phyloP scores from a whole-genome alignment of 2,888 invertebrate genomes.

The Dasypogon diadema region DNA sequence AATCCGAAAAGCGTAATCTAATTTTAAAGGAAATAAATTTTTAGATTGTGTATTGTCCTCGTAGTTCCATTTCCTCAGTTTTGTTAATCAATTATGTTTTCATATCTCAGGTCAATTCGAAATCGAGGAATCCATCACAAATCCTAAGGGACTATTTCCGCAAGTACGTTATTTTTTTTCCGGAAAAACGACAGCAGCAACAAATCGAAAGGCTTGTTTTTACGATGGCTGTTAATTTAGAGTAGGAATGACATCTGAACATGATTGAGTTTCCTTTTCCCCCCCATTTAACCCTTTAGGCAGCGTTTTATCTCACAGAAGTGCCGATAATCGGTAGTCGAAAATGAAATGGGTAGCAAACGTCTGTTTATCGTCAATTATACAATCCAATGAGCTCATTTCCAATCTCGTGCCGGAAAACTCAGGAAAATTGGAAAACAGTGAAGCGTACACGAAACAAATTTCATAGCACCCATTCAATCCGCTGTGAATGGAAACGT shows the following conservation, averaged over 20 bases:
- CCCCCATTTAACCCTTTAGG: conserved; percentile 35
- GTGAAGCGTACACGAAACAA: conserved; percentile 5
- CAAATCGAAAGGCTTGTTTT: no score
- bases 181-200: no score
- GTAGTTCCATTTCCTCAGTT: no score
- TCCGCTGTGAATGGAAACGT: conserved; percentile 26
- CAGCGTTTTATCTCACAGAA: conserved; percentile 6
- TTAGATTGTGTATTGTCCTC: no score
- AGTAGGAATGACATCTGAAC: conserved; percentile 26
- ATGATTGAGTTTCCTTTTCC: conserved; percentile 33
- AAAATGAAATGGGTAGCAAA: conserved; percentile 25
- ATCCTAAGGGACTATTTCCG: no score
- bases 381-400: conserved; percentile 38
- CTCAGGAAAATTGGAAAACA: conserved; percentile 35
- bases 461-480: background rate
- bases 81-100: no score
- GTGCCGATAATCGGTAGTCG: conserved; percentile 25
- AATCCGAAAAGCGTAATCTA: no score
- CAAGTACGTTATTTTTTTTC: no score
- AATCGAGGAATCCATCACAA: no score
- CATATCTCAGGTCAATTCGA: no score
- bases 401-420: conserved; percentile 15
- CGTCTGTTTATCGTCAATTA: conserved; percentile 42
- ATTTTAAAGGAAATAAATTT: no score
- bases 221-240: conserved; percentile 13